Base-by-base conservation (phyloP, 2,113 vertebrate genomes). In the Mustela nigripes region DNA sequence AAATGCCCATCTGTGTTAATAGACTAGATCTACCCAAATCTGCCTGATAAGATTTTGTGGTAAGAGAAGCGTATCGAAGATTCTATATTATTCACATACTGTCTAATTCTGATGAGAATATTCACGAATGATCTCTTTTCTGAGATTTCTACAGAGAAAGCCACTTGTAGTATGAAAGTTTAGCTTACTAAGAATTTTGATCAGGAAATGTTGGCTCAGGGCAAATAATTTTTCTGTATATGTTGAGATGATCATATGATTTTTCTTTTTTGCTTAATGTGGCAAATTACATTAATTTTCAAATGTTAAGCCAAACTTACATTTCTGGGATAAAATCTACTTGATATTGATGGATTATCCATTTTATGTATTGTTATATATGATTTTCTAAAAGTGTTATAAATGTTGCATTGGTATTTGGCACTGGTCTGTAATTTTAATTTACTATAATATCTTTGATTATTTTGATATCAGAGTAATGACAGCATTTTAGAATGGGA, bases 71-170 rank as follows among this genome's bases (percentile, higher is more conserved):
- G 97, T 97, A 94, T 96, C 98, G 94, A 76, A 97, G 95, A 97
- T 97, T 87, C 60, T 97, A 11, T 97, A 97, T 98, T 98, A 98
- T 71, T 98, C 95, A 98, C 19, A 50, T 2, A 89, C 95, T 89
- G 91, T 88, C 81, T 97, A 97, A 97, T 98, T 98, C 98, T 98
- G 94, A 88, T 94, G 90, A 98, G 94, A 96, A 58, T 94, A 97
- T 97, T 97, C 97, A 98, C 93, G 92, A 74, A 98, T 85, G 91
- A 95, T 93, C 16, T 42, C 96, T 97, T 87, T 93, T 83, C 53
- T 71, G 42, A 63, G 85, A 95, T 36, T 93, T 95, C 42, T 67
- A 94, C 24, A 97, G 97, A 15, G 63, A 98, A 74, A 95, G 89
- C 15, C 48, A n/a, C 18, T 63, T 5, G 0, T 84, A 0, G 18